A percentile compares a stretch with the other conserved stretches of the same genome.
These are phyloP conservation scores for Sanderia malayensis DNA, from an alignment of 30 jellyfish, hydroid and myxozoan genomes.

Conservation along the genomic window DNA sequence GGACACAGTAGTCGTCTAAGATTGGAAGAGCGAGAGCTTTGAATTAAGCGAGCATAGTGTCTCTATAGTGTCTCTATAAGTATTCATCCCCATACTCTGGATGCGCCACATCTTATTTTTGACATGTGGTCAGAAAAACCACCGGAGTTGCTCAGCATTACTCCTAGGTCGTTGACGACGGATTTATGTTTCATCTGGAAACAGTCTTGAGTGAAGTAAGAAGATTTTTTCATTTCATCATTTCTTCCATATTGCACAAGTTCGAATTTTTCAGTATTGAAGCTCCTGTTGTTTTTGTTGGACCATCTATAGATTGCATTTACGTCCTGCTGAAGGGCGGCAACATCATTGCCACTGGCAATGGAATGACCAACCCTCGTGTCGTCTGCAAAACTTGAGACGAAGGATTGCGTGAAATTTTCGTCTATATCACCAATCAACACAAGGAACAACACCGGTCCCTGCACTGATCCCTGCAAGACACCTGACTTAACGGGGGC, in stretches of 20 bases:
- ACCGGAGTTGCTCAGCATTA: too few species aligned
- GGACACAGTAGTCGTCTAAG: too few species aligned
- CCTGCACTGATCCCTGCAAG: constrained; percentile 5
- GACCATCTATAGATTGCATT: constrained; percentile 6
- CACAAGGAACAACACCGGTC: constrained; percentile 12
- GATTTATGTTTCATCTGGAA: too few species aligned
- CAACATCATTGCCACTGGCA: not conserved
- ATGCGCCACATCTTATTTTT: too few species aligned
- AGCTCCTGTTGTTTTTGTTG: not conserved
- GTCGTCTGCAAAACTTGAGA: constrained; percentile 25
- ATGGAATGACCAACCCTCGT: not conserved
- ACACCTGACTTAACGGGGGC: constrained; percentile 2
- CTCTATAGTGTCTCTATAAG: too few species aligned
- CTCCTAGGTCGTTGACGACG: too few species aligned
- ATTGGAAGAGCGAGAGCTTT: too few species aligned
- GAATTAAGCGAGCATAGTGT: too few species aligned
- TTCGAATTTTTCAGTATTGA: not conserved
- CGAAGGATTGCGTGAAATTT: not conserved
- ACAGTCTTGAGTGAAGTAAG: too few species aligned
- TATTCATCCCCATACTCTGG: too few species aligned
- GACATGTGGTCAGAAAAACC: too few species aligned
- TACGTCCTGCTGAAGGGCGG: not conserved
- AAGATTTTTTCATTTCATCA: not conserved
- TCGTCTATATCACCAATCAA: constrained; percentile 13
- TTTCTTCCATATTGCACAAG: constrained; percentile 4